A percentile compares a stretch with the other conserved stretches of the same genome.
These are phyloP conservation scores for Tachyglossus aculeatus DNA, from an alignment of 2,797 vertebrate species.

Conservation along the genomic window DNA sequence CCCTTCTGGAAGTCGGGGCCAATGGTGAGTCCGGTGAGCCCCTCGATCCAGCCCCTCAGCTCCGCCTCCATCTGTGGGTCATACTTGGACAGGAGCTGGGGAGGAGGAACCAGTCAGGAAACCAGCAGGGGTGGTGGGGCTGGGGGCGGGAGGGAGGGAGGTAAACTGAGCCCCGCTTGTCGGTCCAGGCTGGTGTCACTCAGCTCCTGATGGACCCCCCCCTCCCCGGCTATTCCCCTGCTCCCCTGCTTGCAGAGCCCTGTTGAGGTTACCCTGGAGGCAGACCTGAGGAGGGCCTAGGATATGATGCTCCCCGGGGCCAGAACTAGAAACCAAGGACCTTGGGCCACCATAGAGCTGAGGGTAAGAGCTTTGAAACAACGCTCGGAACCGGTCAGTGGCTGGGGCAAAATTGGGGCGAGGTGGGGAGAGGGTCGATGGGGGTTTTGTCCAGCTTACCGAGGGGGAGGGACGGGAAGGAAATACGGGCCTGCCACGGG, in stretches of 20 bases:
- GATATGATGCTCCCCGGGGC: too few species aligned
- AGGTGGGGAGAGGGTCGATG: too few species aligned
- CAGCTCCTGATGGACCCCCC: neutral
- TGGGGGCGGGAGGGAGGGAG: neutral
- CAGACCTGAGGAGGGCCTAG: too few species aligned
- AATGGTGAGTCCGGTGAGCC: slow-evolving; percentile 78
- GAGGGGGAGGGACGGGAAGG: too few species aligned
- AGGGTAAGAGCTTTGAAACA: neutral
- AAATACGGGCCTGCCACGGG: too few species aligned
- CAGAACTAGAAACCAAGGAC: neutral
- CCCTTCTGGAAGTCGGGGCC: slow-evolving; percentile 92
- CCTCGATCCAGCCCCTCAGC: slow-evolving; percentile 89
- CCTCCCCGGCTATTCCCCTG: neutral
- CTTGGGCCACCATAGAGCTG: neutral
- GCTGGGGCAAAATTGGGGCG: neutral
- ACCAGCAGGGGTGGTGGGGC: neutral
- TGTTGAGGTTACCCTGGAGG: too few species aligned
- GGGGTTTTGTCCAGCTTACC: too few species aligned
- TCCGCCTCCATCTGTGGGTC: slow-evolving; percentile 89
- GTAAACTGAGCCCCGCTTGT: neutral
- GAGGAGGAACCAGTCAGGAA: neutral
- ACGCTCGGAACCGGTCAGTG: neutral
- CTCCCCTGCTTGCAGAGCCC: neutral
- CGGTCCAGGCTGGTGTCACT: neutral
- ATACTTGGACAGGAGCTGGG: slow-evolving; percentile 93